phyloP scores from a whole-genome alignment of 2,113 vertebrate genomes.

The Nipponia nippon region DNA sequence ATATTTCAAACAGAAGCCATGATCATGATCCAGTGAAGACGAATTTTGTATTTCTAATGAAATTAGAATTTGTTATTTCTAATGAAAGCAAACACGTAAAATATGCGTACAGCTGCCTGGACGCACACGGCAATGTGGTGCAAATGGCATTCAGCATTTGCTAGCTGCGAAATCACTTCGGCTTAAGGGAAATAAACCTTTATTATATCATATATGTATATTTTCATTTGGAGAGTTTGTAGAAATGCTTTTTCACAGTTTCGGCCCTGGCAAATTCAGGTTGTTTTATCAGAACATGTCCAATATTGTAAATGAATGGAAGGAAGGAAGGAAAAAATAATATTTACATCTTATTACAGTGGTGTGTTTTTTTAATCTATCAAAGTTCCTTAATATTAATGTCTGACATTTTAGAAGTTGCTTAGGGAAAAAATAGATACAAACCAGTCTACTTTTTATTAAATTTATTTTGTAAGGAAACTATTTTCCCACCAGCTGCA shows the following conservation, averaged over 20 bases:
- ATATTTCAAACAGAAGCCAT: background rate
- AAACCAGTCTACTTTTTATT: conserved; percentile 20
- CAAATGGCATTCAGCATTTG: background rate
- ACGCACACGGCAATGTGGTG: background rate
- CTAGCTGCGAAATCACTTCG: background rate
- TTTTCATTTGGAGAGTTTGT: background rate
- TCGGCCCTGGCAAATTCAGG: background rate
- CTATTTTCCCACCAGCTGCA: conserved; percentile 33
- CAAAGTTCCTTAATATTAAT: background rate
- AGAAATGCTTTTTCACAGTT: background rate
- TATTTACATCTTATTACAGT: background rate
- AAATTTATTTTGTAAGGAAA: conserved; percentile 26
- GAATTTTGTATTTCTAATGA: background rate
- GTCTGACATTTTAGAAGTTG: background rate
- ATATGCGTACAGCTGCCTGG: background rate
- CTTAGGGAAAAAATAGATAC: background rate
- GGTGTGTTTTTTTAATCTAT: background rate
- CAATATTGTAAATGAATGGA: background rate
- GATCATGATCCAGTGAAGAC: background rate
- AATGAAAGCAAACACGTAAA: background rate
- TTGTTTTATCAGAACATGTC: background rate
- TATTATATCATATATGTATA: background rate
- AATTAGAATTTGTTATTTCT: background rate
- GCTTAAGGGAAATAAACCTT: background rate
- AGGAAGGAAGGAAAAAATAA: background rate